Base-by-base conservation (phyloP, 1,140 invertebrate genomes). In the Hestina assimilis region DNA sequence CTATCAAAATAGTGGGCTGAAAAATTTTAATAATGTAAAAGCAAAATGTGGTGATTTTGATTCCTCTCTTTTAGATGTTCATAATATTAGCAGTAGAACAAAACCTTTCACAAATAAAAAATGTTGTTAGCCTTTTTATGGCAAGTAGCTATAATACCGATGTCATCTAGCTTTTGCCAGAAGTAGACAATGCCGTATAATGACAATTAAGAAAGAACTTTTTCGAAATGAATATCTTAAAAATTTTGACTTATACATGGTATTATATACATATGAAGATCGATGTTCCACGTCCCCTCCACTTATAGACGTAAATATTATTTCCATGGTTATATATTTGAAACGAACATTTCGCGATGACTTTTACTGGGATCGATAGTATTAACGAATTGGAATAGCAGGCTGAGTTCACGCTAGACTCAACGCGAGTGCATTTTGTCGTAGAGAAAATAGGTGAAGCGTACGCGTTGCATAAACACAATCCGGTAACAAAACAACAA, bases 371-470 rank as follows among this genome's bases (percentile, higher is more conserved):
- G 60, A 63, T 63, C 61, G 59, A 64, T 64, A 64, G 59, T 59
- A 64, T 64, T 59, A 64, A 57, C 48, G 57, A 52, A 56, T 60
- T 56, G 47, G 41, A 60, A 60, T 65, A 52, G 45, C 31, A 45
- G 38, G 62, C 51, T 56, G 51, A 64, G 61, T 64, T 56, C 56
- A 55, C 56, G 29, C 61, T 47, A 42, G 52, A 52, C 57, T 55
- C 52, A 28, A 55, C 57, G 46, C 53, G 62, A 65, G 62, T 65
- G 62, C 62, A 65, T 59, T 65, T 60, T 65, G 62, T 65, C 57
- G 62, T 65, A 43, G 62, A 56, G 62, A 38, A 63, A 60, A 51
- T 48, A 57, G 55, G 62, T 56, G 57, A 45, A 55, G 41, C 62
- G 57, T 56, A 23, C 31, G 42, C 35, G 53, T 21, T 59, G 57